Conservation (phyloP, 2,797 vertebrate genomes). For the Myotis myotis region DNA sequence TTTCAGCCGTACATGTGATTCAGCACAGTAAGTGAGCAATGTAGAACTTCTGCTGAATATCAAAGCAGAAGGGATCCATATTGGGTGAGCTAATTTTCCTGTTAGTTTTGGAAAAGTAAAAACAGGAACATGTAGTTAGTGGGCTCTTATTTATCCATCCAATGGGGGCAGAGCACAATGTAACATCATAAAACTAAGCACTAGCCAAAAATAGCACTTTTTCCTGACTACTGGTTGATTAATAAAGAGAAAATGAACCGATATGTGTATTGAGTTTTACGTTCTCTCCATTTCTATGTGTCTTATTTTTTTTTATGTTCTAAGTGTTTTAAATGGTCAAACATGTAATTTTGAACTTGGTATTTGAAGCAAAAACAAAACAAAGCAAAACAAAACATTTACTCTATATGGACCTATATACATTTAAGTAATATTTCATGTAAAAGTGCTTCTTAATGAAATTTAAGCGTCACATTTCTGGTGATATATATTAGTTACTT, state of each 20-base stretch:
- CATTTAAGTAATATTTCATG: neutral
- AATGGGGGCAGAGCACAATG: neutral
- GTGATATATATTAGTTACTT: neutral
- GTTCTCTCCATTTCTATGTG: neutral
- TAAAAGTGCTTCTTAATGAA: neutral
- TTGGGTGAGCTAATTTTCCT: conserved; percentile 40
- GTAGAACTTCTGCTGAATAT: conserved; percentile 41
- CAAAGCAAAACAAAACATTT: neutral
- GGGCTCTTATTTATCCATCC: neutral
- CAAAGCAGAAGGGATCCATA: neutral
- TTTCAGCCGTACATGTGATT: neutral
- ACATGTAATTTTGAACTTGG: neutral
- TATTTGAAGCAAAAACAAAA: neutral
- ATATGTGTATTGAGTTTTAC: neutral
- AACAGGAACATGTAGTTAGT: neutral
- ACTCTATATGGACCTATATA: neutral
- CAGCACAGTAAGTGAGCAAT: conserved; percentile 22
- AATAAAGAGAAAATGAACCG: neutral
- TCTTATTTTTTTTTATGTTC: neutral
- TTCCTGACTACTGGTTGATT: neutral
- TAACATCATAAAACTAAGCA: neutral
- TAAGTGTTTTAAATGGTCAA: neutral
- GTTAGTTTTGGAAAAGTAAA: conserved; percentile 16
- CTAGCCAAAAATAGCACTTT: neutral
- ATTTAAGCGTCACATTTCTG: neutral